Base-by-base conservation (phyloP, 1,140 invertebrate genomes). In the Atta cephalotes region DNA sequence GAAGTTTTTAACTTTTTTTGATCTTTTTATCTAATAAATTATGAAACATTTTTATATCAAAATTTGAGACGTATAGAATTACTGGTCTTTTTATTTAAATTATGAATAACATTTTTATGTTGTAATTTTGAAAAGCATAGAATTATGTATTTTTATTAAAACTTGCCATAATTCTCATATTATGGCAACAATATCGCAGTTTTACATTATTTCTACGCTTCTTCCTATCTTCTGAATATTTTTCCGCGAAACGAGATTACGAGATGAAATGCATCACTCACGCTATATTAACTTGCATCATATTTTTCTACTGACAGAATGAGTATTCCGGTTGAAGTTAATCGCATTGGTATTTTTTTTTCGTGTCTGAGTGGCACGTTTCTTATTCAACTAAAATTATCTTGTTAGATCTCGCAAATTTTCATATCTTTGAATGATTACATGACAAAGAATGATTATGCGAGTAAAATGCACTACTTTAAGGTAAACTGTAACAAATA, bases 341-440 rank as follows among this genome's bases (percentile, higher is more conserved):
- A 66, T 79, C 62, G 60, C 28, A 79, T 53, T 16, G 25, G 16
- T 35, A 45, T 6, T 79, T 79, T 39, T 28, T 58, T n/a, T 45
- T 3, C 16, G 21, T 70, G 56, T 45, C 21, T 12, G 14, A 39
- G 21, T 71, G n/a, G 31, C n/a, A 80, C 25, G n/a, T 71, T 81
- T 45, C 66, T 81, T 49, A 58, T 80, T 81, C 21, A n/a, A 45
- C 35, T n/a, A 53, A 63, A 60, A 49, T 31, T 76, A 51, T 14
- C n/a, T 51, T 35, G 16, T 84, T 63, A 84, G 45, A 72, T 72
- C n/a, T 70, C 53, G 18, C 45, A 62, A 82, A 82, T 68, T n/a
- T 68, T 45, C 21, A 14, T 62, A 76, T 35, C 28, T 14, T 14
- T 6, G 18, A 25, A 82, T 39, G 7, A 9, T 62, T 76, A 51